Evolutionary conservation across 1,140 invertebrate genomes (phyloP), one percentile per base, ranked within the genome.

Genomic region (Aphaenogaster rudis): DNA sequence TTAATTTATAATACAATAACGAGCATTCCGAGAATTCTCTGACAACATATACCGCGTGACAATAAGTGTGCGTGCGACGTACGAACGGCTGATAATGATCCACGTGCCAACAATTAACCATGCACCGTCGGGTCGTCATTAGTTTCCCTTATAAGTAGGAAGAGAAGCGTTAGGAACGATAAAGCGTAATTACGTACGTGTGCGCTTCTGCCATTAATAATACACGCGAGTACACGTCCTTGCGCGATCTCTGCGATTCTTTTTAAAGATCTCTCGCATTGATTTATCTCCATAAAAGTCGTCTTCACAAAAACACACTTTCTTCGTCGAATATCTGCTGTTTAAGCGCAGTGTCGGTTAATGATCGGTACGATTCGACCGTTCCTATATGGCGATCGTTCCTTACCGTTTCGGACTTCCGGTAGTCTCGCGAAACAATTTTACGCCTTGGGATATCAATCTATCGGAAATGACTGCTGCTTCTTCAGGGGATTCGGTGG

Each of bases 101-200:
- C 91, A 88, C 88, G 91, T 87, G 86, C 69, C 88, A 15, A 80
- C 66, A 92, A 92, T 92, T 91, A 91, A 82, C 79, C 36, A 66
- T 71, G n/a, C 48, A 81, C 42, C 69, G 39, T n/a, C 59, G 52
- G 69, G 15, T 76, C 61, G 36, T 84, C 36, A 77, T 88, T 88
- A 54, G 67, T 71, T 69, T 66, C 42, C 57, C 42, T 63, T 63
- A 71, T 69, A 71, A 28, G 28, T 81, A 74, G 33, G 52, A 82
- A 81, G 76, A 86, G 67, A 61, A 82, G 57, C 48, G 8, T 0
- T 11, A 21, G 54, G 15, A 42, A 80, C 36, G 88, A 86, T 69
- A 42, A 61, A 63, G 69, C 64, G 64, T 91, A 88, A 91, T 81
- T 82, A 89, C 66, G 61, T n/a, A 45, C 71, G 88, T 66, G 59